Base-by-base conservation (phyloP, 2,888 invertebrate genomes). In the Patella caerulea region DNA sequence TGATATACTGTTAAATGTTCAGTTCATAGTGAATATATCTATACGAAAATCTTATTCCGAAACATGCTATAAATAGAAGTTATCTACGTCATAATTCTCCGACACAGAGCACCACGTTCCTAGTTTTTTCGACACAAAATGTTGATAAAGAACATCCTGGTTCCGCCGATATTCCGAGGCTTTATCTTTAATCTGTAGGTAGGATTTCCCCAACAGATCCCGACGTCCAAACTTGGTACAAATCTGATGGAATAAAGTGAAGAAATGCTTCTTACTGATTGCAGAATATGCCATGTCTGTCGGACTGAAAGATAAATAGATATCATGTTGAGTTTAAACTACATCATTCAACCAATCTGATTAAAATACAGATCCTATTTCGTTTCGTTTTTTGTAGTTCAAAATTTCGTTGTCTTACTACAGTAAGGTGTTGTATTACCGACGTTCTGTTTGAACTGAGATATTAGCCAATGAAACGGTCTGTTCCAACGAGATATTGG, bases 51-150 rank as follows among this genome's bases (percentile, higher is more conserved):
- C 45, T 45, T 45, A 45, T 45, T 45, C 45, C 45, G 45, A 45
- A 7, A 45, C 45, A 9, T 45, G 45, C 65, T 65, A 65, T 65
- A 65, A 81, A 54, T 69, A 73, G 45, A 83, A 77, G 65, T 76
- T 79, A 75, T 83, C 83, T 59, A 81, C 81, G 59, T 79, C 80
- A 71, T 82, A 83, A 74, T 77, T 79, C 54, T 80, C 81, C 74
- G 81, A 81, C 69, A 83, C 78, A 11, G 82, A 82, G 59, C 76
- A 79, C 83, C 83, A 83, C 76, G 81, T 82, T 56, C 83, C 83
- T 72, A 82, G 82, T 71, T 82, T 81, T 73, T 81, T 78, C 72
- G 79, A 77, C 76, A 76, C 78, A 73, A 83, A 76, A 77, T 83
- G 83, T 55, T 80, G 78, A 75, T 79, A 78, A 69, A 82, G 78